phyloP scores from a whole-genome alignment of 2,888 invertebrate species.

The Rhingia rostrata region DNA sequence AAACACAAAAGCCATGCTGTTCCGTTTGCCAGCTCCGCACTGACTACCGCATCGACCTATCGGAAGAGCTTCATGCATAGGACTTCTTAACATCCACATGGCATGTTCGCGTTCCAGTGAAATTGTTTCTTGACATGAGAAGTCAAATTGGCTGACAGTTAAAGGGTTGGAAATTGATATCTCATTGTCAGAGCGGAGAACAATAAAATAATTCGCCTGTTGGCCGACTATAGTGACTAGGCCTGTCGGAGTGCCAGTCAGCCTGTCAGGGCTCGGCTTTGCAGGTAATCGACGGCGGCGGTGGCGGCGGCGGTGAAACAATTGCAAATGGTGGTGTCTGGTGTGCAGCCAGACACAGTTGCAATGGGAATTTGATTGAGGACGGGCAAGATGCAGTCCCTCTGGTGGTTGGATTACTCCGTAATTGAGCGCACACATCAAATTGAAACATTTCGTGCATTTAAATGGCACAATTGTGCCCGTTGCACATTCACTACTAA shows the following conservation, averaged over 20 bases:
- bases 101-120: constrained; percentile 72
- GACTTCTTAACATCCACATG: constrained; percentile 18
- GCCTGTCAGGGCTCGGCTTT: not conserved
- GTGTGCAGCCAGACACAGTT: constrained; percentile 19
- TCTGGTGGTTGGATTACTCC: constrained; percentile 61
- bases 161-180: constrained; percentile 70
- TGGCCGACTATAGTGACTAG: constrained; percentile 16
- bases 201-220: constrained; percentile 52
- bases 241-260: constrained; percentile 28
- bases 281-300: too few relatives aligned
- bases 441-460: constrained; percentile 74
- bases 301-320: not conserved
- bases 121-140: constrained; percentile 83
- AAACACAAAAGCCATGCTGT: constrained; percentile 59
- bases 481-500: constrained; percentile 40
- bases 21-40: not conserved
- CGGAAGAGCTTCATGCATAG: too few relatives aligned
- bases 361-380: constrained; percentile 20
- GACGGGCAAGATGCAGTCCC: not conserved
- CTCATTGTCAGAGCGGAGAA: constrained; percentile 56
- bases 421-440: constrained; percentile 69
- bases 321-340: constrained; percentile 49
- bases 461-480: constrained; percentile 66
- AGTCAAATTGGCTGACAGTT: constrained; percentile 80
- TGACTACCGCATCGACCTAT: too few relatives aligned